Evolutionary conservation across 1,140 invertebrate species (phyloP), one percentile per base, ranked within the genome.

Genomic region (Palaemon carinicauda): DNA sequence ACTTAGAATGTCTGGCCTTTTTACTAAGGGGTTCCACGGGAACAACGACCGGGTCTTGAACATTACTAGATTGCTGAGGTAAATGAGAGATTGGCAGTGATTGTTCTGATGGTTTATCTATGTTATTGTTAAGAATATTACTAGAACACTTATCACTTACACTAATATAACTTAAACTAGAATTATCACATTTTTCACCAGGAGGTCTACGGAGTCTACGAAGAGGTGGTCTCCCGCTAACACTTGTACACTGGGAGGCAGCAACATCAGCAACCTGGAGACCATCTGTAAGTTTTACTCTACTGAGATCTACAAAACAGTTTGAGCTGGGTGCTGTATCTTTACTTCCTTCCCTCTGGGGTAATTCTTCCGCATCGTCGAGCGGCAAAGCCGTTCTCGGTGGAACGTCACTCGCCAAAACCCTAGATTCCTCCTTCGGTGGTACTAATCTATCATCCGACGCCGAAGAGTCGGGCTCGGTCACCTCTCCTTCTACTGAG

Each of bases 141-240:
- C 82, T 88, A 88, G 87, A 80, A 81, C 87, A 88, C 29, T 84
- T 88, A 88, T 80, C 81, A 69, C 87, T 78, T 88, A 88, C 60
- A 88, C 82, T 84, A 84, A 84, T 80, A 54, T 85, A 88, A 85
- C 78, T 78, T 88, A 88, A 88, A 88, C 82, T 88, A 88, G 87
- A 88, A 69, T 56, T 88, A 88, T 88, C 87, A 88, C 87, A 88
- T 88, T 84, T 84, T 83, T 88, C 82, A 88, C 78, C 87, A 77
- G 75, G 81, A 21, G 78, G 87, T 75, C 87, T 80, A 51, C 87
- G 80, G 15, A 88, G 54, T 65, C 87, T 88, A 51, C 77, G 81
- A n/a, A 83, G 69, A 53, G 81, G 87, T 24, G 81, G 77, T 51
- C 81, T 56, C 33, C 73, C 82, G 75, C 41, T 74, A 27, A 87